Evolutionary conservation across 1,140 invertebrate genomes (phyloP), one percentile per base, ranked within the genome.

Genomic region (Metaphire vulgaris): DNA sequence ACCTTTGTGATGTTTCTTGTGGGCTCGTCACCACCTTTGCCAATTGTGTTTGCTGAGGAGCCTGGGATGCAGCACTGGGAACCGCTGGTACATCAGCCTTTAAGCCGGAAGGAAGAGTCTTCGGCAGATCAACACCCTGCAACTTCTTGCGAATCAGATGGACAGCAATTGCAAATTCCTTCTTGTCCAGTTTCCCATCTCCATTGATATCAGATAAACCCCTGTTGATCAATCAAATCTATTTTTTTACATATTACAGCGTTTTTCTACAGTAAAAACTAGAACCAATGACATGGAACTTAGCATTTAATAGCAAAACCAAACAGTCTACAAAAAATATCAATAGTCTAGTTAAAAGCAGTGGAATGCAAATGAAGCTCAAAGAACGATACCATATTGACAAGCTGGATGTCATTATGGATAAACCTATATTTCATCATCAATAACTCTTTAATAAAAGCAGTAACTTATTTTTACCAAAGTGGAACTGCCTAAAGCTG

Each of bases 151-250:
- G 94, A 71, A 99, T 98, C 69, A 99, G 89, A 89, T 97, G 97
- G 87, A 96, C 97, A 69, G 97, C 97, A 81, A 99, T 97, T 72
- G 93, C 95, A 85, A 99, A 99, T 87, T 99, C 97, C 83, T 93
- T 92, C 69, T 95, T 91, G 85, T 98, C 93, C 91, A 99, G 92
- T 88, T 94, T 95, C 0, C 97, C 97, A 91, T 99, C 97, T 66
- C 92, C 90, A 88, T 98, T 95, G 72, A 94, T 93, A 87, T 99
- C 97, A 26, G 96, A 95, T 68, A 99, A 86, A 69, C 89, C 89
- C 94, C 94, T 95, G 81, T 68, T 1, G 21, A 73, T n/a, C 12
- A 69, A 69, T 26, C 30, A 15, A 26, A 65, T 26, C 26, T 65
- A 14, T 15, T 15, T 26, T 65, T 15, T 65, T 65, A 15, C 56